phyloP scores from a whole-genome alignment of 2,888 invertebrate genomes.

The Andrena bicolor region DNA sequence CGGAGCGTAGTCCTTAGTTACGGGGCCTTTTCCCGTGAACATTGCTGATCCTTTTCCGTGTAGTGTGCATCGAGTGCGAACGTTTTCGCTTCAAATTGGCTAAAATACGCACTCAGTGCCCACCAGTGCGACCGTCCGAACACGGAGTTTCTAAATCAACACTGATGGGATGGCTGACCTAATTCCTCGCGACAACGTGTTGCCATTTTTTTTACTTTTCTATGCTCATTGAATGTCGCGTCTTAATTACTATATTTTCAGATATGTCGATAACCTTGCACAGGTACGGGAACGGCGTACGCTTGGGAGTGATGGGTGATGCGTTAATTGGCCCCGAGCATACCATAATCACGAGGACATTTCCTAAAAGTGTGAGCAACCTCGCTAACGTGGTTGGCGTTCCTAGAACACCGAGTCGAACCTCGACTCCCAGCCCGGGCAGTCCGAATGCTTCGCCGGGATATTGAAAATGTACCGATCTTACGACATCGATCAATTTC shows the following conservation, averaged over 20 bases:
- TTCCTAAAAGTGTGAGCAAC: slow-evolving; percentile 77
- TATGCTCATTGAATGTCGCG: too few relatives aligned
- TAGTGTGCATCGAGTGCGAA: too few relatives aligned
- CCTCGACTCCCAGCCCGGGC: slow-evolving; percentile 74
- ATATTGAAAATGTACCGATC: slow-evolving; percentile 61
- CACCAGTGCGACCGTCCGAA: too few relatives aligned
- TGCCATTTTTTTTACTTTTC: neutral
- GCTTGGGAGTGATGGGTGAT: slow-evolving; percentile 90
- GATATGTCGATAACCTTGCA: slow-evolving; percentile 91
- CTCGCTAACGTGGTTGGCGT: slow-evolving; percentile 80
- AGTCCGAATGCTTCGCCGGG: slow-evolving; percentile 78
- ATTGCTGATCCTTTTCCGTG: too few relatives aligned
- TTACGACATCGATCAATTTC: slow-evolving; percentile 13
- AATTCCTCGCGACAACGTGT: too few relatives aligned
- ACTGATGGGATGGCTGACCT: too few relatives aligned
- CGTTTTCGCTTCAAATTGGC: too few relatives aligned
- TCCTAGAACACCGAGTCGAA: slow-evolving; percentile 71
- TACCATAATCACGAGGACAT: slow-evolving; percentile 80
- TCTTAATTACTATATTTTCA: slow-evolving; percentile 80
- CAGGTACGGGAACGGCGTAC: slow-evolving; percentile 88
- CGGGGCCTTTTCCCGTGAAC: too few relatives aligned
- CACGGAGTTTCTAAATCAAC: too few relatives aligned
- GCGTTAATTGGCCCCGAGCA: slow-evolving; percentile 90
- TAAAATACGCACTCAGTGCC: too few relatives aligned
- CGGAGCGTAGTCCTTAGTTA: too few relatives aligned